Evolutionary conservation across 2,113 vertebrate genomes (phyloP), one percentile per base, ranked within the genome.

Genomic region (Circaetus cinerascens): DNA sequence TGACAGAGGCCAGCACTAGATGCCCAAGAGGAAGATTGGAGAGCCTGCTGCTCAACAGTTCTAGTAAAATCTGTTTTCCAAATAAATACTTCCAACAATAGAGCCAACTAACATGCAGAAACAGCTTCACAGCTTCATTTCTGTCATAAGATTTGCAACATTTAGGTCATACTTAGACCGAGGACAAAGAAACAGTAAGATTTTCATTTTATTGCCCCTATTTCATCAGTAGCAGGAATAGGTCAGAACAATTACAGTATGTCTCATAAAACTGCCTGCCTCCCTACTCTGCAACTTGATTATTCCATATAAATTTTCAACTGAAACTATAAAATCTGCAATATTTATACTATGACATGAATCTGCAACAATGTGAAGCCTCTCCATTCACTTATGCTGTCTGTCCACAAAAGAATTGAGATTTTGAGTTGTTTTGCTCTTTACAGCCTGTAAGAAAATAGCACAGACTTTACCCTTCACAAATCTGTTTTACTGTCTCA

Each of bases 251-350:
- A 93, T 94, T 90, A 88, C 88, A 84, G 76, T 38, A 16, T 1
- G 2, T 50, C 41, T 88, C 64, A 66, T 93, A 93, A 93, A 94
- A 45, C 59, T 91, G 80, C 85, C 79, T 91, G 59, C 85, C 59
- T 97, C 38, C 84, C 67, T 88, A 83, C 32, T 64, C 79, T 53
- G 64, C 50, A 63, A 67, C 46, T 80, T 83, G 59, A 93, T 94
- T 92, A 90, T 94, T 93, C 46, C 67, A 46, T 88, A 67, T 71
- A 90, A 90, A 82, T 95, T 95, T 94, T 69, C 57, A 88, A 69
- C 59, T 55, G 48, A 77, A 88, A 88, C 82, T 71, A 26, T 92
- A 86, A 95, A 88, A 94, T 88, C 50, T 88, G 34, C n/a, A 43
- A 21, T 92, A 86, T 81, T 94, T 93, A 38, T 93, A 73, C 38